A percentile compares a stretch with the other conserved stretches of the same genome.
Evolutionary conservation across 1,140 invertebrate genomes (phyloP).

Genomic region (Drosophila cardini): DNA sequence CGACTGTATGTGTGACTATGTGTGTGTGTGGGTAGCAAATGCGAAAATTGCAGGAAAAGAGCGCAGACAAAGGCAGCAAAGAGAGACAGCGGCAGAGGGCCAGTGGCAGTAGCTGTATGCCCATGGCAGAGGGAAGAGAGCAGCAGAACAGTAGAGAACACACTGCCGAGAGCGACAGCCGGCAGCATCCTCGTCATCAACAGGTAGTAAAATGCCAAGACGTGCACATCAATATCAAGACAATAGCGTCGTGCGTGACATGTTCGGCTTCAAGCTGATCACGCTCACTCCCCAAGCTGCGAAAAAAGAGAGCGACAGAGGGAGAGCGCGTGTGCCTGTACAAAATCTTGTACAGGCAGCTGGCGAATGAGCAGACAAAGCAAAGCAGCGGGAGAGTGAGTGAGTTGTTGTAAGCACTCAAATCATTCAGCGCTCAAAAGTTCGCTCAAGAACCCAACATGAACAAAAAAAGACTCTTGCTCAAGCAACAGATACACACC

Average conservation of each 20-base stretch:
- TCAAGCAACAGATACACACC: constrained; percentile 68
- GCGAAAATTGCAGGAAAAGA: constrained; percentile 39
- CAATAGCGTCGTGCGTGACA: constrained; percentile 68
- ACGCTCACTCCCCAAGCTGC: background rate
- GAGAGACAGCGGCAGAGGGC: background rate
- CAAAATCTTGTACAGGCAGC: background rate
- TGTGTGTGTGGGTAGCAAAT: constrained; percentile 16
- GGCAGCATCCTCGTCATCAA: constrained; percentile 71
- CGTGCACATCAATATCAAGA: constrained; percentile 67
- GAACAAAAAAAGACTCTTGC: constrained; percentile 8
- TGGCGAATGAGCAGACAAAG: constrained; percentile 19
- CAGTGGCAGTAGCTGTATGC: too few relatives aligned
- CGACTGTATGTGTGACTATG: constrained; percentile 4
- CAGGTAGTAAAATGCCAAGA: constrained; percentile 80
- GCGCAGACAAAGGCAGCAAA: constrained; percentile 10
- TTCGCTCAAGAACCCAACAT: constrained; percentile 50
- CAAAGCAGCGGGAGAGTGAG: background rate
- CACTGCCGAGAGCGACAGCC: constrained; percentile 41
- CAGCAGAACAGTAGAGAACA: constrained; percentile 16
- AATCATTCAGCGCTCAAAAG: constrained; percentile 15
- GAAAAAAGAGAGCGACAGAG: background rate
- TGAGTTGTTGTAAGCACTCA: constrained; percentile 24
- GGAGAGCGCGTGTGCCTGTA: background rate
- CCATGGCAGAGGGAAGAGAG: background rate
- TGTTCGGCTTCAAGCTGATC: constrained; percentile 43